phyloP scores from a whole-genome alignment of 2,888 invertebrate genomes.

The Lucinisca nassula region DNA sequence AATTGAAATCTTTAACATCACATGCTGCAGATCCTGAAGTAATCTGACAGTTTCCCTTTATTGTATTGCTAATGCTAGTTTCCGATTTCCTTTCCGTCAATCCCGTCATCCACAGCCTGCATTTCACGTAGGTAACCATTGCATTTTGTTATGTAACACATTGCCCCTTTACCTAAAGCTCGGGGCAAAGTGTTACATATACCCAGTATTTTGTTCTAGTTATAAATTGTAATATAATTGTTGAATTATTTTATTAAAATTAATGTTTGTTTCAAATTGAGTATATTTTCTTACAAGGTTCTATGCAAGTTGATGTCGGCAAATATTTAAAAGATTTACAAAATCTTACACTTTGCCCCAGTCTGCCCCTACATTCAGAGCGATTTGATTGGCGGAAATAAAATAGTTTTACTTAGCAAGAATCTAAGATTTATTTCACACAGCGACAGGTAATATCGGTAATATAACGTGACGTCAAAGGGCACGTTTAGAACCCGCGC shows the following conservation, averaged over 20 bases:
- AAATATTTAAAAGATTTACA: too few species aligned
- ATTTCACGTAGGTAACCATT: conserved; percentile 3
- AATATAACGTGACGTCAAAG: too few species aligned
- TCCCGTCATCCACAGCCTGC: background rate
- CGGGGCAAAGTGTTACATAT: conserved; percentile 34
- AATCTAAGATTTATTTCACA: too few species aligned
- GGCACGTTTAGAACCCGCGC: too few species aligned
- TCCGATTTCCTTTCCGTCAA: background rate
- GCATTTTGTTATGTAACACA: conserved; percentile 1
- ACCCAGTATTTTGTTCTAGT: background rate
- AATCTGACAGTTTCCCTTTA: background rate
- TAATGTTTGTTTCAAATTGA: background rate
- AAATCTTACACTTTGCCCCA: too few species aligned
- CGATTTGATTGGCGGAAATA: too few species aligned
- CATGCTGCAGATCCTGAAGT: background rate
- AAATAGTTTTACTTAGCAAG: too few species aligned
- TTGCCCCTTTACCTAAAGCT: conserved; percentile 28
- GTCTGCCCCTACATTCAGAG: too few species aligned
- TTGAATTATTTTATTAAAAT: background rate
- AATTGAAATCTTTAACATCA: background rate
- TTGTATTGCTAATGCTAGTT: background rate
- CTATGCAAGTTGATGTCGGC: too few species aligned
- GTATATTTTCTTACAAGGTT: too few species aligned
- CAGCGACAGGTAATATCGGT: too few species aligned
- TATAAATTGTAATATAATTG: conserved; percentile 35